These are phyloP conservation scores for Hylaeus volcanicus DNA, from an alignment of 1,140 invertebrate genomes.

Conservation along the genomic window DNA sequence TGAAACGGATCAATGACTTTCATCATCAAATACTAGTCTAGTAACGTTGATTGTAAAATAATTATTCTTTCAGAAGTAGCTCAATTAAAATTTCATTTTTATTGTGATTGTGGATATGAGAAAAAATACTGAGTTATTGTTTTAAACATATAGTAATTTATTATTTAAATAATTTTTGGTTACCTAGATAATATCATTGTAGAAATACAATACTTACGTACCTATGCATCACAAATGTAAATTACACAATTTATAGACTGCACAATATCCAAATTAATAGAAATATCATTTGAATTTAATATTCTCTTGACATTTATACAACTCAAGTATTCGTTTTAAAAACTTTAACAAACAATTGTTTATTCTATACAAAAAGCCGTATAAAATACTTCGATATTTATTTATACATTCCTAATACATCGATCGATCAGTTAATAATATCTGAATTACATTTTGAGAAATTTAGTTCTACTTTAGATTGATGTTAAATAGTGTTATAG, in stretches of 20 bases:
- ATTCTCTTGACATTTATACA: neutral
- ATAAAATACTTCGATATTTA: slow-evolving; percentile 38
- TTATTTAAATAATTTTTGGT: slow-evolving; percentile 16
- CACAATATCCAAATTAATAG: slow-evolving; percentile 25
- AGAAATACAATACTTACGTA: slow-evolving; percentile 19
- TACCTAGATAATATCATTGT: slow-evolving; percentile 22
- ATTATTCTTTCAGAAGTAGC: neutral
- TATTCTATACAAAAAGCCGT: slow-evolving; percentile 16
- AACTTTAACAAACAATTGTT: slow-evolving; percentile 12
- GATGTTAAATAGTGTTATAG: no score
- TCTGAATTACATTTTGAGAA: slow-evolving; percentile 3
- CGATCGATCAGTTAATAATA: slow-evolving; percentile 11
- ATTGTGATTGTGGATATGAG: slow-evolving; percentile 3
- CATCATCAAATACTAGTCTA: slow-evolving; percentile 27
- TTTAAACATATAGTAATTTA: slow-evolving; percentile 8
- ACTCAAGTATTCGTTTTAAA: slow-evolving; percentile 9
- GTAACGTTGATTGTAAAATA: slow-evolving; percentile 20
- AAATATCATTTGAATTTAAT: slow-evolving; percentile 3
- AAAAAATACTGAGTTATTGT: neutral
- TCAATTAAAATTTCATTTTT: slow-evolving; percentile 18
- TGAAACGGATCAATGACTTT: neutral
- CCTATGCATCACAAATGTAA: slow-evolving; percentile 21
- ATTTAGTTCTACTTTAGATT: slow-evolving; percentile 12
- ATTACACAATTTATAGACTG: slow-evolving; percentile 21
- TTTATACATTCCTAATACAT: slow-evolving; percentile 55